Base-by-base conservation (phyloP, 2,113 vertebrate genomes). In the Cavia porcellus region DNA sequence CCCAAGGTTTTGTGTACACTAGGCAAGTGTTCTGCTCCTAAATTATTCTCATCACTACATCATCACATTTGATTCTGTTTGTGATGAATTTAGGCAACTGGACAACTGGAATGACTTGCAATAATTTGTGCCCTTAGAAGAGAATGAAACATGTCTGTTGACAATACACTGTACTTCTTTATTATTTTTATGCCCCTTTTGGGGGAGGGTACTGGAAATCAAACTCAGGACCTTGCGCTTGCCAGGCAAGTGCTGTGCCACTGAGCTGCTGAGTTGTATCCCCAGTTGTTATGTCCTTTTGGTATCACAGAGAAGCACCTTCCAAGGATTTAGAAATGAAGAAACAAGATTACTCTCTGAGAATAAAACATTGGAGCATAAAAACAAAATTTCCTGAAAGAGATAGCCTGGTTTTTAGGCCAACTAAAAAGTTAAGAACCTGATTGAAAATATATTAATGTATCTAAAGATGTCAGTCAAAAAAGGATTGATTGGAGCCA, bases 401-500 rank as follows among this genome's bases (percentile, higher is more conserved):
- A 87, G 62, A 91, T 38, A 86, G 72, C 77, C 45, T 92, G n/a
- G 68, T 6, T 64, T 13, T 87, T 83, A 68, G 30, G 72, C 13
- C 24, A 86, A 30, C 22, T 85, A 86, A 95, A 96, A 95, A 82
- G n/a, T 93, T 30, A 95, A 47, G 68, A 93, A 94, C 15, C 14
- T 55, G 20, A 75, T 17, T 89, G 24, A 86, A 81, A 14, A 85
- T 93, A 81, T 61, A 88, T 90, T 91, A 86, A 47, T 66, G 32
- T 72, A 57, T 79, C 57, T 74, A 80, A 93, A 79, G 24, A 84
- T 93, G 61, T 28, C 19, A 62, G 38, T 38, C 38, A 38, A 38
- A 2, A 38, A 38, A 38, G 38, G 38, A 38, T 38, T 38, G 38
- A 38, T 38, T 38, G 2, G 38, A 38, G 38, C 38, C 38, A 2